A percentile compares a stretch with the other conserved stretches of the same genome.
Evolutionary conservation across 2,113 vertebrate species (phyloP).

Genomic region (Carettochelys insculpta): DNA sequence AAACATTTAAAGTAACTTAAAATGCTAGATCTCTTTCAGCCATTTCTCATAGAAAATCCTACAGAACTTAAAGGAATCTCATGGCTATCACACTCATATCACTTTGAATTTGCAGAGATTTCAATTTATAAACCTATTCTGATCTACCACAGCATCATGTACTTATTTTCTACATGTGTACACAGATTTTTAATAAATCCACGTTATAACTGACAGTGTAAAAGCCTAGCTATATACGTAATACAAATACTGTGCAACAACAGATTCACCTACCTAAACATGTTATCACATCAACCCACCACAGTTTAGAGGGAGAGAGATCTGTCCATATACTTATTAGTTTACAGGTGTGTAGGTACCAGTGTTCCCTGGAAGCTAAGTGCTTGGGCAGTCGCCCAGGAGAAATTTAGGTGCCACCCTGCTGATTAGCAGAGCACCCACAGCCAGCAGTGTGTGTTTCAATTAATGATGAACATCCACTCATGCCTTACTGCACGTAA

Average conservation of each 20-base stretch:
- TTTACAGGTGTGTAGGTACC: neutral
- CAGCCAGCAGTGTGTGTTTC: too few species aligned
- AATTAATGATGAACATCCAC: too few species aligned
- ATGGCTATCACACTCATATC: neutral
- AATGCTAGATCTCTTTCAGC: neutral
- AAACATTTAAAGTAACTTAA: neutral
- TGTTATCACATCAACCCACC: neutral
- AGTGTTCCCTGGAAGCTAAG: too few species aligned
- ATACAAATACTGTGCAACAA: neutral
- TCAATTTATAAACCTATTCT: neutral
- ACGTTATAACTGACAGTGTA: neutral
- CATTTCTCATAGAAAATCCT: neutral
- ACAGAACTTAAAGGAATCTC: neutral
- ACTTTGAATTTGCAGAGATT: neutral
- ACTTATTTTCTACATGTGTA: neutral
- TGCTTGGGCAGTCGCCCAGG: too few species aligned
- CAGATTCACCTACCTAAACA: neutral
- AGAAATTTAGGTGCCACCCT: too few species aligned
- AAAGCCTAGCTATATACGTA: neutral
- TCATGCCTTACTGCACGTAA: too few species aligned
- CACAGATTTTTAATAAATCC: neutral
- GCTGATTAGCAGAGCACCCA: too few species aligned
- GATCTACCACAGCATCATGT: neutral
- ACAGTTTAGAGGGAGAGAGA: neutral
- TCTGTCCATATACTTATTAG: rapidly evolving